These are phyloP conservation scores for Troides helena DNA, from an alignment of 2,888 invertebrate genomes.

Conservation along the genomic window DNA sequence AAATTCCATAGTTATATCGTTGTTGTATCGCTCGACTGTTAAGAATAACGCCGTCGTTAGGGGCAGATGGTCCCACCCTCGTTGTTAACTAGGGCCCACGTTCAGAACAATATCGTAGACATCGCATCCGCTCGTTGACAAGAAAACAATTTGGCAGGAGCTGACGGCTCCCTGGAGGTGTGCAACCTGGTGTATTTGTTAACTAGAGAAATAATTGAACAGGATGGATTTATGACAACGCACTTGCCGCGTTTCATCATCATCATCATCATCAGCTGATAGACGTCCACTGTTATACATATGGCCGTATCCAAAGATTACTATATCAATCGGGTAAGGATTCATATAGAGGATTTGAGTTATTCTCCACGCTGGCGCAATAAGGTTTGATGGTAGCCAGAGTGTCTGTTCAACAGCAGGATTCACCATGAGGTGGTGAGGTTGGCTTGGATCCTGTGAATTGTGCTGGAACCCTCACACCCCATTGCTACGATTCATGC, in stretches of 20 bases:
- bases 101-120: constrained; percentile 49
- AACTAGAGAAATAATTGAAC: constrained; percentile 10
- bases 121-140: constrained; percentile 54
- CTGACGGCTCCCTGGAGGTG: constrained; percentile 32
- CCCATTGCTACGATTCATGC: no score
- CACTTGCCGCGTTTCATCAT: neutral
- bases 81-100: constrained; percentile 53
- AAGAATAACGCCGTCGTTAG: constrained; percentile 39
- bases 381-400: no score
- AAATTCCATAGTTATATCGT: constrained; percentile 1
- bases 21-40: constrained; percentile 17
- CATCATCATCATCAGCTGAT: no score
- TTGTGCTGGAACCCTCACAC: no score
- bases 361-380: no score
- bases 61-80: constrained; percentile 41
- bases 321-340: no score
- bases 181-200: constrained; percentile 24
- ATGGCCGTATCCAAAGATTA: no score
- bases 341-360: no score
- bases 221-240: constrained; percentile 1
- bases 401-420: no score
- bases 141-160: constrained; percentile 48
- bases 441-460: no score
- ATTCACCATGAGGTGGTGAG: no score
- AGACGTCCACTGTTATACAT: no score